phyloP scores from a whole-genome alignment of 37 sponge, comb jelly and placozoan genomes.

The Cladorhizidae sp. region DNA sequence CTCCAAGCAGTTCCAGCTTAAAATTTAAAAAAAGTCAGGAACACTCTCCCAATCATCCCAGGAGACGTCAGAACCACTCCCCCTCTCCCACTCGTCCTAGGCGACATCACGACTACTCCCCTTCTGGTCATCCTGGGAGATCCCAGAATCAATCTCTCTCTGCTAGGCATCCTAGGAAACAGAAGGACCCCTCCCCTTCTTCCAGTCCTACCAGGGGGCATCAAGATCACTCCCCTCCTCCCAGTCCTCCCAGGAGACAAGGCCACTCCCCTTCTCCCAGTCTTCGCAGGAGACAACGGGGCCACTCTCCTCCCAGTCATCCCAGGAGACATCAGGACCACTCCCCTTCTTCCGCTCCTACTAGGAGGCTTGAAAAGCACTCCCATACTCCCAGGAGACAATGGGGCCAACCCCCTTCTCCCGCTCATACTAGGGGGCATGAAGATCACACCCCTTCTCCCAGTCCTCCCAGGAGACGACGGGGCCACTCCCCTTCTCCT shows the following conservation, averaged over 20 bases:
- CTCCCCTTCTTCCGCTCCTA: no score
- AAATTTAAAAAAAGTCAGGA: no score
- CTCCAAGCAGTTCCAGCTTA: no score
- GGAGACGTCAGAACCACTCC: no score
- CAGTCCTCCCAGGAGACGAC: neutral
- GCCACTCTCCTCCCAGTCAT: neutral
- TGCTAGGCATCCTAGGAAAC: no score
- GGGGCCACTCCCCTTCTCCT: slow-evolving; percentile 2
- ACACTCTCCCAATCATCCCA: no score
- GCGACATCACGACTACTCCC: neutral
- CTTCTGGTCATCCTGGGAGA: neutral
- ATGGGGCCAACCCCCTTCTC: neutral
- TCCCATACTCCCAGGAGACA: slow-evolving; percentile 1
- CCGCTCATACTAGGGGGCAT: neutral
- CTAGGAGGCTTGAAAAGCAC: no score
- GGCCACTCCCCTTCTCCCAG: neutral
- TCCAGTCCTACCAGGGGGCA: neutral
- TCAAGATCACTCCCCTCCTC: neutral
- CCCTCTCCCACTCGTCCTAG: no score
- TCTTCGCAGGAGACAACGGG: neutral
- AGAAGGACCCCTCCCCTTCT: no score
- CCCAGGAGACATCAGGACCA: no score
- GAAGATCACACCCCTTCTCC: neutral
- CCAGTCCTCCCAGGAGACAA: neutral
- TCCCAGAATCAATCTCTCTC: neutral